Conservation (phyloP, 2,797 vertebrate species). For the Enteromius viviparus region DNA sequence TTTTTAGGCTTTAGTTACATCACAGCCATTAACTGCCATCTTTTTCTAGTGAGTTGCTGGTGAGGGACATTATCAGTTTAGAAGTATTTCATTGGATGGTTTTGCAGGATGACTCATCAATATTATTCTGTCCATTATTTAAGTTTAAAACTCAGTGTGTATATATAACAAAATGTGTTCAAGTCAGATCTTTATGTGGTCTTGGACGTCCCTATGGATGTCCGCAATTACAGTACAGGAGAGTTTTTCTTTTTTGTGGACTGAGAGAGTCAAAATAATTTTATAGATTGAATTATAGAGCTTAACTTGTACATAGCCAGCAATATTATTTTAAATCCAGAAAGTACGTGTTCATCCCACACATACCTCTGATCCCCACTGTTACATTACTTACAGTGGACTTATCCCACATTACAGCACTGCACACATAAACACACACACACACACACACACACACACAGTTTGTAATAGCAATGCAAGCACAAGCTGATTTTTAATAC, state of each 20-base stretch:
- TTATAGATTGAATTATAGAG: conserved; percentile 27
- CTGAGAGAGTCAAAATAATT: neutral
- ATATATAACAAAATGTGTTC: neutral
- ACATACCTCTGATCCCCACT: conserved; percentile 19
- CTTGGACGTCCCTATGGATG: neutral
- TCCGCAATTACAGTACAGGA: neutral
- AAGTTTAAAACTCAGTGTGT: neutral
- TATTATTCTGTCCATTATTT: neutral
- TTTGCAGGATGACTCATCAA: neutral
- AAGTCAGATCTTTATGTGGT: neutral
- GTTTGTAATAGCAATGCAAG: conserved; percentile 13
- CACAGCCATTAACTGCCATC: conserved; percentile 17
- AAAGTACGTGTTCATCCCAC: conserved; percentile 16
- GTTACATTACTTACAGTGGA: conserved; percentile 26
- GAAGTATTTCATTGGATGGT: neutral
- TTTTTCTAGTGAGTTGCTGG: conserved; percentile 23
- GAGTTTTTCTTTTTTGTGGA: neutral
- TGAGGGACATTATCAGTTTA: conserved; percentile 1
- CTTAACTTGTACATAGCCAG: conserved; percentile 10
- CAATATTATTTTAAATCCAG: conserved; percentile 18
- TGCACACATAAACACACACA: conserved; percentile 39
- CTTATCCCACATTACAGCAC: conserved; percentile 18
- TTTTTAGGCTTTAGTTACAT: conserved; percentile 34
- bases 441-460: conserved; percentile 5
- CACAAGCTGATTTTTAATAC: conserved; percentile 21